phyloP scores from a whole-genome alignment of 1,140 invertebrate species.

The Propsilocerus akamusi region DNA sequence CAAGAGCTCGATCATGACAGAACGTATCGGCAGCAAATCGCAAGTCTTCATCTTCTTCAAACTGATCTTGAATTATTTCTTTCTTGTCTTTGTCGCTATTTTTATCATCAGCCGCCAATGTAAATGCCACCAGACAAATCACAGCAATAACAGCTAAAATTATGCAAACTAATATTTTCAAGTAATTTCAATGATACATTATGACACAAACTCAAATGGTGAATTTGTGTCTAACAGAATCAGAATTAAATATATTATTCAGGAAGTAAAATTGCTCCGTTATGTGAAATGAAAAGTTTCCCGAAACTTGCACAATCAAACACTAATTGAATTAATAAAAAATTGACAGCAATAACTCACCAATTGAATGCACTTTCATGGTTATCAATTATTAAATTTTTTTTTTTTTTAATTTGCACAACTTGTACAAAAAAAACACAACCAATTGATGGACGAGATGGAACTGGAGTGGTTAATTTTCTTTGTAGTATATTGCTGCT shows the following conservation, averaged over 20 bases:
- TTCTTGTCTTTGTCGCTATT: background rate
- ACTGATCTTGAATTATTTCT: background rate
- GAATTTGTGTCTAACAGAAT: too few species aligned
- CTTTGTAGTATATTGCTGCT: too few species aligned
- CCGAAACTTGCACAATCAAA: background rate
- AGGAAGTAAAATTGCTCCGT: background rate
- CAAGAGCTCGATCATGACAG: background rate
- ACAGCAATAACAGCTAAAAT: background rate
- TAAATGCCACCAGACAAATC: background rate
- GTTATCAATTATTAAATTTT: too few species aligned
- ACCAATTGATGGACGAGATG: too few species aligned
- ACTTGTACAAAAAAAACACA: too few species aligned
- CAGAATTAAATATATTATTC: background rate
- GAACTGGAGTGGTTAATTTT: too few species aligned
- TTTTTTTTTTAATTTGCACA: too few species aligned
- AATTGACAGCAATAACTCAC: too few species aligned
- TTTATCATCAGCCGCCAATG: background rate
- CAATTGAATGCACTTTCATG: background rate
- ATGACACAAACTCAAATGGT: too few species aligned
- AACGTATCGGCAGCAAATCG: background rate
- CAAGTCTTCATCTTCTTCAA: background rate
- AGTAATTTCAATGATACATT: background rate
- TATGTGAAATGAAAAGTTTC: background rate
- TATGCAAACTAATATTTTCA: background rate
- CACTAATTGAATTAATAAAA: background rate